Percentiles rank a stretch among this genome's conserved stretches.
Evolutionary conservation across 2,113 vertebrate species (phyloP).

Genomic region (Isurus oxyrinchus): DNA sequence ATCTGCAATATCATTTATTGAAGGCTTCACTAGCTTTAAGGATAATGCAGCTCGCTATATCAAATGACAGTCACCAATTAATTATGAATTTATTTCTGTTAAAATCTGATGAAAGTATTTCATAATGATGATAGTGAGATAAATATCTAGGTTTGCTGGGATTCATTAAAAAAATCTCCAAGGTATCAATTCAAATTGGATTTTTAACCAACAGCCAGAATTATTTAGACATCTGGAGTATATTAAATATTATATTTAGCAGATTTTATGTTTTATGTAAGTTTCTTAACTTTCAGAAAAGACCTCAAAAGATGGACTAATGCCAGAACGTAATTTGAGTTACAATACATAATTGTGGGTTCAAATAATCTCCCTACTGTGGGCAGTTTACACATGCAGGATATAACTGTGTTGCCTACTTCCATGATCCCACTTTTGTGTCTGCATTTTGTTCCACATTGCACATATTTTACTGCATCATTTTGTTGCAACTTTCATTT

Average conservation of each 20-base stretch:
- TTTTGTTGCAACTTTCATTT: not conserved
- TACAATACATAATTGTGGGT: not conserved
- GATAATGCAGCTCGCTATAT: not conserved
- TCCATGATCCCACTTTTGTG: not conserved
- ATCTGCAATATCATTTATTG: not conserved
- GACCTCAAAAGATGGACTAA: not conserved
- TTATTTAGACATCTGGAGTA: not conserved
- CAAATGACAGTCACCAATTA: not conserved
- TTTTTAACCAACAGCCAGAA: not conserved
- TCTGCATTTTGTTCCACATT: not conserved
- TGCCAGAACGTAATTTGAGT: not conserved
- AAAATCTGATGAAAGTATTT: not conserved
- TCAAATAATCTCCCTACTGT: not conserved
- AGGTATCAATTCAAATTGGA: not conserved
- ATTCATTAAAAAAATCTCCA: not conserved
- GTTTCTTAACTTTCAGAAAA: conserved; percentile 15
- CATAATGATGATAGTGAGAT: not conserved
- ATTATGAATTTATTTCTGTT: too few species aligned
- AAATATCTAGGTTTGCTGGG: not conserved
- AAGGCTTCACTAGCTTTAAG: not conserved
- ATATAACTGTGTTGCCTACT: not conserved
- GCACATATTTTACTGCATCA: not conserved
- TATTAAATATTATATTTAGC: conserved; percentile 25
- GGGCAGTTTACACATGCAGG: not conserved
- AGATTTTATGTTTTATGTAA: not conserved